These are phyloP conservation scores for Habropoda laboriosa DNA, from an alignment of 1,140 invertebrate species.

Conservation along the genomic window DNA sequence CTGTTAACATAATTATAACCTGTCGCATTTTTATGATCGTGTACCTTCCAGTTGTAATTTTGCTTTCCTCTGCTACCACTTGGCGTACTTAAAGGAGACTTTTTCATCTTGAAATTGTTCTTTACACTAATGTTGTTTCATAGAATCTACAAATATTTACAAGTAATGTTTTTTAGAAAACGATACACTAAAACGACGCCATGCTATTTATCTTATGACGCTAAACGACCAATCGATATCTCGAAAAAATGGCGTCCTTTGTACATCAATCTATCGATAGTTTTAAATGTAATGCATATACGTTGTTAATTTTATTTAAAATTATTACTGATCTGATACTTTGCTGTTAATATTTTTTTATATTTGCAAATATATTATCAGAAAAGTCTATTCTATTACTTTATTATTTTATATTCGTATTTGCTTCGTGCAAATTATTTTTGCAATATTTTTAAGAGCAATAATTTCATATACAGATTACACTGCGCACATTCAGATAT, in stretches of 20 bases:
- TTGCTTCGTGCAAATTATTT: no score
- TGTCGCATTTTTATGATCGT: slow-evolving; percentile 41
- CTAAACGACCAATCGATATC: slow-evolving; percentile 1
- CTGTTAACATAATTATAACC: slow-evolving; percentile 54
- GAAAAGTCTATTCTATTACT: no score
- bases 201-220: neutral
- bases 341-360: neutral
- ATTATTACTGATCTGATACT: neutral
- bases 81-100: slow-evolving; percentile 70
- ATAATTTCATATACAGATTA: no score
- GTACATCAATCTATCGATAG: neutral
- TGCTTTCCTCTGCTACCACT: slow-evolving; percentile 30
- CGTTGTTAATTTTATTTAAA: neutral
- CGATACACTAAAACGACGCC: slow-evolving; percentile 23
- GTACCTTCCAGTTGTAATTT: slow-evolving; percentile 52
- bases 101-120: slow-evolving; percentile 62
- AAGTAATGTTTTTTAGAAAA: slow-evolving; percentile 23
- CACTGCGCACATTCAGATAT: no score
- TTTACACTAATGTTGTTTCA: neutral
- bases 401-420: no score
- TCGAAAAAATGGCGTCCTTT: neutral
- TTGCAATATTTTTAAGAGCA: no score
- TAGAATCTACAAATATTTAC: slow-evolving; percentile 39
- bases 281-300: neutral
- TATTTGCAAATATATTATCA: neutral